Base-by-base conservation (phyloP, 2,113 vertebrate species). In the Osmerus eperlanus region DNA sequence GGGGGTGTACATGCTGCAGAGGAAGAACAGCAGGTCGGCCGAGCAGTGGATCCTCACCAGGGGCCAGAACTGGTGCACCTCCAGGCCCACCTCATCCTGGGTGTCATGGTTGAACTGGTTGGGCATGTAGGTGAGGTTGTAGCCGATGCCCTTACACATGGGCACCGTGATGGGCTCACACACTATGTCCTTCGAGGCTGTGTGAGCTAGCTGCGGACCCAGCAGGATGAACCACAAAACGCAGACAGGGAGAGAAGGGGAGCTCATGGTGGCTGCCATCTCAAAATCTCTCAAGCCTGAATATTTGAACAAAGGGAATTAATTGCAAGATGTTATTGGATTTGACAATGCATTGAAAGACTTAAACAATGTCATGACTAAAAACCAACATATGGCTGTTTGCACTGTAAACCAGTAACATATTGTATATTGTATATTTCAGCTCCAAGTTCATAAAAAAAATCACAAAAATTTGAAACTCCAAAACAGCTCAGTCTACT, bases 41-140 rank as follows among this genome's bases (percentile, higher is more conserved):
- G 95, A 96, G 82, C 95, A 96, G 81, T 94, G 94, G 81, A 96
- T 96, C 80, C 93, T 93, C 72, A 96, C 95, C 80, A 96, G 90
- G 3, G 95, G 95, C 95, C 95, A 96, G 84, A 96, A 96, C 89
- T 96, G 94, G 84, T 95, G 95, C 78, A 94, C 94, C 84, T 96
- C 95, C 86, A 96, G 89, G 62, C 94, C 94, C 0, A 94, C 94
- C 76, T 96, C 95, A 77, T 96, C 94, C 85, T 96, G 94, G 15
- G 92, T 94, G 85, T 95, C 94, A 78, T 96, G 94, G 89, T 95
- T 95, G 91, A 96, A 96, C 90, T 95, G 94, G 89, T 95, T 96
- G 84, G 94, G 94, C 94, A 95, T 95, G 89, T 95, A 92, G 74
- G 94, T 96, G 83, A 83, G 68, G 81, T 96, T 96, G 87, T 96